phyloP scores from a whole-genome alignment of 64 coral and sea anemone genomes.

The Orbicella faveolata region DNA sequence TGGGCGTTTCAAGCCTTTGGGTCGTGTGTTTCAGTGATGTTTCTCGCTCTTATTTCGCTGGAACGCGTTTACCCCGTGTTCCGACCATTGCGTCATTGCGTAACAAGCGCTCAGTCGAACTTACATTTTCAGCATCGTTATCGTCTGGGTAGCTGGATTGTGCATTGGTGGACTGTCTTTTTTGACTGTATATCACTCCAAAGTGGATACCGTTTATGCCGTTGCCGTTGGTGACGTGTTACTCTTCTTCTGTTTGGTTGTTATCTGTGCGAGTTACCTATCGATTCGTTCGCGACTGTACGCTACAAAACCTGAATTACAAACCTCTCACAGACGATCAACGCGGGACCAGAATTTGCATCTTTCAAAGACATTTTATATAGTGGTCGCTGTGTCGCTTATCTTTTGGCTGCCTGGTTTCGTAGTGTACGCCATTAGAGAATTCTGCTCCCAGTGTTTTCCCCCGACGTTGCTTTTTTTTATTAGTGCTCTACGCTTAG shows the following conservation, averaged over 20 bases:
- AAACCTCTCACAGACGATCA: background rate
- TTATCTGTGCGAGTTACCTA: background rate
- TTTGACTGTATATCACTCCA: background rate
- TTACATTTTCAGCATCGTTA: conserved; percentile 9
- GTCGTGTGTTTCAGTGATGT: background rate
- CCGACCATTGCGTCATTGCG: background rate
- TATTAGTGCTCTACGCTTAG: background rate
- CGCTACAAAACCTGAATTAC: background rate
- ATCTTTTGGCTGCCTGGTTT: background rate
- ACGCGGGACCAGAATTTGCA: background rate
- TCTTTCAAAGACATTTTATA: background rate
- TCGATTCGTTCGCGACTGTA: background rate
- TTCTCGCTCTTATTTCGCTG: background rate
- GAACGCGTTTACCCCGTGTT: background rate
- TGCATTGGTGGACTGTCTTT: background rate
- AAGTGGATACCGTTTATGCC: background rate
- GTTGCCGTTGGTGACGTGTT: background rate
- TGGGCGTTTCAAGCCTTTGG: background rate
- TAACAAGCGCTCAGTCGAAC: background rate
- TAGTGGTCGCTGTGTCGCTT: background rate
- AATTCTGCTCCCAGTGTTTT: background rate
- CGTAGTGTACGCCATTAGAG: background rate
- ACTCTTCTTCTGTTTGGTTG: background rate
- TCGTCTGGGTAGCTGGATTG: background rate
- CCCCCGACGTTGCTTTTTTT: background rate